phyloP scores from a whole-genome alignment of 2,797 vertebrate species.

The Epinephelus awoara region DNA sequence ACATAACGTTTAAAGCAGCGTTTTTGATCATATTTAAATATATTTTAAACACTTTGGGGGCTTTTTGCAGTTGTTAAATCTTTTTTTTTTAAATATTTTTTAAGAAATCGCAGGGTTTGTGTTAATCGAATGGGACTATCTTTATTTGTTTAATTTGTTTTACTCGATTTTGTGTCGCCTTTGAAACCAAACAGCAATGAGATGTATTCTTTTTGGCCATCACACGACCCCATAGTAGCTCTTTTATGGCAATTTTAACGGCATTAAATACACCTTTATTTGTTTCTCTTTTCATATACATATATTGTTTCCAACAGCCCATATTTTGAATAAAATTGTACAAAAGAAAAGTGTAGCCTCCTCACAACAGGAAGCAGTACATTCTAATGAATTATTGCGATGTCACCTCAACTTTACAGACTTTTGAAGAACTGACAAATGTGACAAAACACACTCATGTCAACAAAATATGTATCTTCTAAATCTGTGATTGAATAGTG shows the following conservation, averaged over 20 bases:
- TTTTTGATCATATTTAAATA: not conserved
- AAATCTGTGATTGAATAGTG: no score
- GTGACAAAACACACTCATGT: not conserved
- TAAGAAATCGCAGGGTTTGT: not conserved
- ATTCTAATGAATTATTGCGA: no score
- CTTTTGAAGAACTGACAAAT: not conserved
- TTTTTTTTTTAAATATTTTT: not conserved
- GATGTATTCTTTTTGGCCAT: accelerated
- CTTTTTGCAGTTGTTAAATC: not conserved
- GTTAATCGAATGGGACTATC: not conserved
- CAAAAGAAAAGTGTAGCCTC: not conserved
- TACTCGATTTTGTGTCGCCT: not conserved
- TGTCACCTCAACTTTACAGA: not conserved
- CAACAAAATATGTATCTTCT: no score
- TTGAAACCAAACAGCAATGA: not conserved
- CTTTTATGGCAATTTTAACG: not conserved
- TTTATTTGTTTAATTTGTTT: not conserved
- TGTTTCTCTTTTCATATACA: not conserved
- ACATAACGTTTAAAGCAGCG: no score
- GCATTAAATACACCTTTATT: not conserved
- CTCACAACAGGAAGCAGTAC: not conserved
- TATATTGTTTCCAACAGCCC: not conserved
- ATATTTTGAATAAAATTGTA: not conserved
- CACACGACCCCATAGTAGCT: not conserved
- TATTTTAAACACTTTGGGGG: accelerated